These are phyloP conservation scores for Gymnorhina tibicen DNA, from an alignment of 2,113 vertebrate species.

Conservation along the genomic window DNA sequence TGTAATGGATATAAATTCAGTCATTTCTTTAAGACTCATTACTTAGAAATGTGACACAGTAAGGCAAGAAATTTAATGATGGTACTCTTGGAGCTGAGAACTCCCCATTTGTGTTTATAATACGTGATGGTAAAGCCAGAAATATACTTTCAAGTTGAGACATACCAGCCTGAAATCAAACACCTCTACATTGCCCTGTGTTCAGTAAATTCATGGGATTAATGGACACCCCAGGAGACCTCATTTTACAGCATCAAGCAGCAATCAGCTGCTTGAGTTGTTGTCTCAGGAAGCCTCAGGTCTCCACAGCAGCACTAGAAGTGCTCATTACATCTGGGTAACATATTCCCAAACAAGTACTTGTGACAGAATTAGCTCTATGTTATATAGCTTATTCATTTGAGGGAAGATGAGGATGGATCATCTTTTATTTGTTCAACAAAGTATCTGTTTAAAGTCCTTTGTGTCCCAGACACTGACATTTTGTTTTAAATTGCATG, in stretches of 20 bases:
- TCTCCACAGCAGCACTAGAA: slow-evolving; percentile 1
- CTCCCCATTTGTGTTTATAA: slow-evolving; percentile 1
- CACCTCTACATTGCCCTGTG: background rate
- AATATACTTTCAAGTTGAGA: background rate
- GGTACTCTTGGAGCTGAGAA: background rate
- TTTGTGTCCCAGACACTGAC: background rate
- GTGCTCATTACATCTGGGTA: slow-evolving; percentile 19
- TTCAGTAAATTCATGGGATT: slow-evolving; percentile 51
- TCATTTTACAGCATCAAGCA: slow-evolving; percentile 17
- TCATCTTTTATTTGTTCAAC: background rate
- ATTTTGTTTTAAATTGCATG: background rate
- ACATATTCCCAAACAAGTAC: slow-evolving; percentile 6
- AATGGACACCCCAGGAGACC: slow-evolving; percentile 24
- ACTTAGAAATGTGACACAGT: background rate
- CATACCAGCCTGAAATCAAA: background rate
- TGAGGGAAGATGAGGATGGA: slow-evolving; percentile 16
- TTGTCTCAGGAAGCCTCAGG: slow-evolving; percentile 33
- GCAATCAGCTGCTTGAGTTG: slow-evolving; percentile 42
- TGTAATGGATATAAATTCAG: background rate
- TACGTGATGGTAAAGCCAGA: slow-evolving; percentile 13
- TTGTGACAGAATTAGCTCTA: slow-evolving; percentile 28
- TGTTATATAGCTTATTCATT: slow-evolving; percentile 37
- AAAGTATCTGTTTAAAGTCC: slow-evolving; percentile 9
- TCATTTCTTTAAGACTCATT: background rate
- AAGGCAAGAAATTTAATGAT: background rate